phyloP scores from a whole-genome alignment of 1,140 invertebrate species.

The Diprion similis region DNA sequence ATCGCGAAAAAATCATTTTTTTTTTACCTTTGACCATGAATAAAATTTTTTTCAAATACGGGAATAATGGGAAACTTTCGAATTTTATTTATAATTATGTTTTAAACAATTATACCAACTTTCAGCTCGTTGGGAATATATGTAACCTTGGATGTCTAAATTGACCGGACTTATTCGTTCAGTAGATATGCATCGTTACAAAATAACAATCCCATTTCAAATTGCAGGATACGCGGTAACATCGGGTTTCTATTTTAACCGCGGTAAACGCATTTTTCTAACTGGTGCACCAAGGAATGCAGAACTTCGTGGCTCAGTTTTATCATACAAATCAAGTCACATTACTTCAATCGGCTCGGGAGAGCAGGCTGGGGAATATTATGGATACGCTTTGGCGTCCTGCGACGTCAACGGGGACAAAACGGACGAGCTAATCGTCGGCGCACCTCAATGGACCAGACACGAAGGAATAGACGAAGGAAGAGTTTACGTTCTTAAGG shows the following conservation, averaged over 20 bases:
- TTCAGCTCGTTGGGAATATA: no score
- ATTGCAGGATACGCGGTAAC: conserved; percentile 67
- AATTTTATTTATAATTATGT: no score
- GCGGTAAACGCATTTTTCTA: conserved; percentile 41
- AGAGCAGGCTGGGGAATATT: conserved; percentile 77
- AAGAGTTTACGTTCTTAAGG: conserved; percentile 66
- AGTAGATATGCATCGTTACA: not conserved
- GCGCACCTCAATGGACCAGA: conserved; percentile 74
- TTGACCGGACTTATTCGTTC: no score
- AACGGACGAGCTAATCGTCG: conserved; percentile 76
- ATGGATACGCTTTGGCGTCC: conserved; percentile 73
- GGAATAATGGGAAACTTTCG: no score
- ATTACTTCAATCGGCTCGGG: no score
- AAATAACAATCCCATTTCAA: conserved; percentile 15
- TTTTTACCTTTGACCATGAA: no score
- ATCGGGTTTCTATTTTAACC: conserved; percentile 61
- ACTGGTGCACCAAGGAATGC: conserved; percentile 65
- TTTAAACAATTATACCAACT: no score
- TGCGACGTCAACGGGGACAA: conserved; percentile 77
- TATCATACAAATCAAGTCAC: no score
- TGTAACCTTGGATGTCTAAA: no score
- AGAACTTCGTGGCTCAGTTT: no score
- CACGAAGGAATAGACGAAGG: conserved; percentile 68
- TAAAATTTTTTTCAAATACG: no score
- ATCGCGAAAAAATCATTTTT: no score